Percentiles rank a stretch among this genome's conserved stretches.
These are phyloP conservation scores for Ceyx erithaca DNA, from an alignment of 2,797 vertebrate genomes.

Conservation along the genomic window DNA sequence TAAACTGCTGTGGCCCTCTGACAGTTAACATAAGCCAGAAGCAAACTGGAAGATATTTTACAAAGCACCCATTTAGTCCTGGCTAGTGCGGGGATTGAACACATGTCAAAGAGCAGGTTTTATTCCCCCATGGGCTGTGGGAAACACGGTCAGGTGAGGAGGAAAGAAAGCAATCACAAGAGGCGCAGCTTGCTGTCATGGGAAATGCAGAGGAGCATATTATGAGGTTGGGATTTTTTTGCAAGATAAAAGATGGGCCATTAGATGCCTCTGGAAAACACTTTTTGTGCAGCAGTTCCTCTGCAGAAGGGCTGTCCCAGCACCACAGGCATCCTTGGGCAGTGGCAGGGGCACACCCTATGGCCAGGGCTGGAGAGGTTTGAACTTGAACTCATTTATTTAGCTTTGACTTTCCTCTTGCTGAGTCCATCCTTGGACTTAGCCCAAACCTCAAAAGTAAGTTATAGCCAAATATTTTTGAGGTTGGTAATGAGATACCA, in stretches of 20 bases:
- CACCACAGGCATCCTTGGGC: background rate
- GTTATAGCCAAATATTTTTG: constrained; percentile 68
- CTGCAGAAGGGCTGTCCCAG: constrained; percentile 62
- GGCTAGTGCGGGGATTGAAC: background rate
- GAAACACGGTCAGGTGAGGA: background rate
- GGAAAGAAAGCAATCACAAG: background rate
- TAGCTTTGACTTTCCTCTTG: constrained; percentile 66
- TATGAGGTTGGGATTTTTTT: background rate
- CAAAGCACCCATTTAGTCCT: background rate
- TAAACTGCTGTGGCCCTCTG: background rate
- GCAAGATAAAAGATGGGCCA: constrained; percentile 26
- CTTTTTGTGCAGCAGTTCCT: constrained; percentile 51
- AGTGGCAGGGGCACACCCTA: background rate
- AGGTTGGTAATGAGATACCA: constrained; percentile 68
- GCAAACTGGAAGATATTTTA: background rate
- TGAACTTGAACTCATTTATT: constrained; percentile 73
- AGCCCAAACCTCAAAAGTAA: constrained; percentile 73
- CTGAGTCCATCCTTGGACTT: constrained; percentile 57
- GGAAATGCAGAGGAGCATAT: constrained; percentile 10
- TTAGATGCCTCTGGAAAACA: constrained; percentile 49
- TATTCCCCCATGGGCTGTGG: background rate
- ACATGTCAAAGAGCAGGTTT: fast-evolving
- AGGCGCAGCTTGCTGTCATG: background rate
- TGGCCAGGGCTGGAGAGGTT: constrained; percentile 8
- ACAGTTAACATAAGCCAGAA: constrained; percentile 30